A percentile compares a stretch with the other conserved stretches of the same genome.
Evolutionary conservation across 2,113 vertebrate species (phyloP).

Genomic region (Xiphophorus hellerii): DNA sequence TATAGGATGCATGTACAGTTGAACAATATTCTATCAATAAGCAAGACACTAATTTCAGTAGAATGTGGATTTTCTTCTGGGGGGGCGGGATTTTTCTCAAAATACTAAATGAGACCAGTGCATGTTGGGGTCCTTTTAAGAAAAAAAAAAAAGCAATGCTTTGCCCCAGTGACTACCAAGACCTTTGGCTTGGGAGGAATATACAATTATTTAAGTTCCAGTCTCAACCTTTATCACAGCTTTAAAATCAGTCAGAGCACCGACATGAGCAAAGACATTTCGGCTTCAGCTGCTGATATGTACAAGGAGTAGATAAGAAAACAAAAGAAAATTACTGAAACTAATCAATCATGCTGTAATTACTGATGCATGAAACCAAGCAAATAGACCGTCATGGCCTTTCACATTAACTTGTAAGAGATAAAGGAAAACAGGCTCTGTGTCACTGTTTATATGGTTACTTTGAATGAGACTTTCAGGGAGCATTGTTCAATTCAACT

Average conservation of each 20-base stretch:
- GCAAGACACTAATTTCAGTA: constrained; percentile 40
- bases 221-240: constrained; percentile 24
- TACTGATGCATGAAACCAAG: constrained; percentile 47
- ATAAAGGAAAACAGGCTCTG: constrained; percentile 19
- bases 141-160: constrained; percentile 22
- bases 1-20: constrained; percentile 60
- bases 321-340: constrained; percentile 41
- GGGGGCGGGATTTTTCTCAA: constrained; percentile 17
- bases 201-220: constrained; percentile 9
- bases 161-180: constrained; percentile 24
- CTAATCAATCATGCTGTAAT: constrained; percentile 66
- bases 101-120: neutral
- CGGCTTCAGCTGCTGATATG: constrained; percentile 40
- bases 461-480: neutral
- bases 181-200: constrained; percentile 25
- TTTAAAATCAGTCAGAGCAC: constrained; percentile 23
- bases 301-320: constrained; percentile 29
- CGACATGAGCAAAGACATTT: constrained; percentile 6
- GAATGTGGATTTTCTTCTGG: constrained; percentile 7
- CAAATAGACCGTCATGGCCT: constrained; percentile 40
- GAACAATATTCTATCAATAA: constrained; percentile 71
- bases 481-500: too few relatives aligned
- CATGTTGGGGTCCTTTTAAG: too few relatives aligned
- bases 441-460: constrained; percentile 9
- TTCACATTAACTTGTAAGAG: constrained; percentile 43